Base-by-base conservation (phyloP, 2,113 vertebrate genomes). In the Rhinolophus ferrumequinum region DNA sequence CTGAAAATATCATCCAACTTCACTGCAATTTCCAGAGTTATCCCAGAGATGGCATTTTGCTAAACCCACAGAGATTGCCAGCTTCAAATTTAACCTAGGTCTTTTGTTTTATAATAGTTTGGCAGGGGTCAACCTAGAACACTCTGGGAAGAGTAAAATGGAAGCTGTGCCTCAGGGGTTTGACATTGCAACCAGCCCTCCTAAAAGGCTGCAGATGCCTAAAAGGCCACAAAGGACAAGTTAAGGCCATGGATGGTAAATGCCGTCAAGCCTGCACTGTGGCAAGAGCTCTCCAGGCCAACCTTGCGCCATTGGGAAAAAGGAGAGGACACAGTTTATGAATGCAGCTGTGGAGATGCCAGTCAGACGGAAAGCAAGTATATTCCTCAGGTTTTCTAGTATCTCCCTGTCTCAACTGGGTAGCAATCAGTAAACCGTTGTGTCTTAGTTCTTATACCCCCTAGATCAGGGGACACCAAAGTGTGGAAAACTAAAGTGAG, bases 1-100 rank as follows among this genome's bases (percentile, higher is more conserved):
- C 30, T 89, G 56, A 52, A 97, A 88, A 77, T 76, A 79, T 82
- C 60, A 75, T 24, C 82, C 41, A 69, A n/a, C 11, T 88, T 86
- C 50, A 93, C 76, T 79, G 5, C 24, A 84, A 1, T 44, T 93
- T 16, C 28, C 5, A 10, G 28, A 22, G n/a, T 26, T 64, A 85
- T 93, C 66, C 38, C 35, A 69, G 38, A 77, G 12, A 89, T n/a
- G 22, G 30, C 38, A 90, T 4, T 18, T n/a, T 64, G 41, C 33
- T 89, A 70, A 82, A 44, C 12, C 38, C 54, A 52, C 18, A 87
- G 44, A 88, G 70, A 85, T 35, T 73, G 15, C 30, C 33, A 60
- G 60, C 30, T 91, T 94, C 52, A 76, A 47, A 90, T 41, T 79
- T 50, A 83, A 75, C 22, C 38, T 26, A 79, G 80, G 30, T 5